phyloP scores from a whole-genome alignment of 1,140 invertebrate species.

The Euura saliciscinereae region DNA sequence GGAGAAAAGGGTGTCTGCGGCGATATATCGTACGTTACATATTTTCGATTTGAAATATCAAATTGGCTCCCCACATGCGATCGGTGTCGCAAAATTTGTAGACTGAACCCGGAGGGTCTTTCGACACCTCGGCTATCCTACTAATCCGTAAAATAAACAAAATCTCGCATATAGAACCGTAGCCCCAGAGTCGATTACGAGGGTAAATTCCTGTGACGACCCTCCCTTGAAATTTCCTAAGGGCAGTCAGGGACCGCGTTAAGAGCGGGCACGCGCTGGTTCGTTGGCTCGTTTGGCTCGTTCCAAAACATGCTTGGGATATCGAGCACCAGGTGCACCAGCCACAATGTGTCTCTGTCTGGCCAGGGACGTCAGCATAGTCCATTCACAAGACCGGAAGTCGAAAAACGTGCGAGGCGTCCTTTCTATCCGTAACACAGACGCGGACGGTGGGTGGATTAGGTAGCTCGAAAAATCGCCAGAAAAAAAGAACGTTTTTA shows the following conservation, averaged over 20 bases:
- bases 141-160: too few species aligned
- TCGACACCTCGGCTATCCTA: too few species aligned
- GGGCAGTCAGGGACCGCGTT: background rate
- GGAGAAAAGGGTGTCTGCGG: background rate
- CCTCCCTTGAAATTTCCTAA: background rate
- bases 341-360: constrained; percentile 10
- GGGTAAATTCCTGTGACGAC: background rate
- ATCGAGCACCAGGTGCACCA: background rate
- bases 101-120: too few species aligned
- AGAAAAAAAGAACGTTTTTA: background rate
- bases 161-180: too few species aligned
- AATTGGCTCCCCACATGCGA: too few species aligned
- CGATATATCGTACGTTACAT: background rate
- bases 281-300: background rate
- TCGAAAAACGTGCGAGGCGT: constrained; percentile 42
- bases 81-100: too few species aligned
- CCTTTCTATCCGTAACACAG: background rate
- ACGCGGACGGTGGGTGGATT: background rate
- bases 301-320: background rate
- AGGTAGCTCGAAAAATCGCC: background rate
- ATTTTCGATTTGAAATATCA: too few species aligned
- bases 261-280: background rate
- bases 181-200: background rate
- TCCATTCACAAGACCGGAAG: constrained; percentile 49
- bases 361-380: constrained; percentile 19